Conservation (phyloP, 2,797 vertebrate genomes). For the Telmatherina bonti region DNA sequence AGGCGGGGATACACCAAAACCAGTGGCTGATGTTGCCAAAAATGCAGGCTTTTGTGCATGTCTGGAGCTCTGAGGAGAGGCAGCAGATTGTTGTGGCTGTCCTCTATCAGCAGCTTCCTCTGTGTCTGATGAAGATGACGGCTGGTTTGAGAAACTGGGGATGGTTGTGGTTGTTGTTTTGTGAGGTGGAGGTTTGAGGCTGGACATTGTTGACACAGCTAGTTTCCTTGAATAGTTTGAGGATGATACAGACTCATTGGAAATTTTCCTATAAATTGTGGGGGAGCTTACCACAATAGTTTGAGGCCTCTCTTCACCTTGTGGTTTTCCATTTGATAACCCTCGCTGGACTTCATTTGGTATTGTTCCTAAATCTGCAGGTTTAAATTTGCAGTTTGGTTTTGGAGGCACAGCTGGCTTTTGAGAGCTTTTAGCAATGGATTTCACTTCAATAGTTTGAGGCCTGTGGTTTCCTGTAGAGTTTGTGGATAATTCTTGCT, state of each 20-base stretch:
- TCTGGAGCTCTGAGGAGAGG: constrained; percentile 59
- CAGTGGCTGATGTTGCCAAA: constrained; percentile 29
- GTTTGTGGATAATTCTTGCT: constrained; percentile 55
- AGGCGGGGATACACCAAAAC: constrained; percentile 33
- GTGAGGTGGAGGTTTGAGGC: constrained; percentile 76
- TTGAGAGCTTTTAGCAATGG: constrained; percentile 78
- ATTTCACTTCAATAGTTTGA: constrained; percentile 83
- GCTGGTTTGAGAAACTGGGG: constrained; percentile 61
- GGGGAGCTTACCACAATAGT: constrained; percentile 77
- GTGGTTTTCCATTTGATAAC: constrained; percentile 53
- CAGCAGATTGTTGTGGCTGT: constrained; percentile 55
- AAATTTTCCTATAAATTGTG: constrained; percentile 77
- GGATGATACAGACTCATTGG: constrained; percentile 62
- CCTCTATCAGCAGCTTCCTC: constrained; percentile 48
- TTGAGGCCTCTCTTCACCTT: constrained; percentile 71
- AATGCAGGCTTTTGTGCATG: constrained; percentile 57
- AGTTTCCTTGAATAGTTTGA: constrained; percentile 78
- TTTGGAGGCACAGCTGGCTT: constrained; percentile 82
- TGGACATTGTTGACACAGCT: constrained; percentile 80
- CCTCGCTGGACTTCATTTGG: constrained; percentile 65
- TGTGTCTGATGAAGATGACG: constrained; percentile 49
- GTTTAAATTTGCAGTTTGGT: constrained; percentile 82
- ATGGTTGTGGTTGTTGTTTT: constrained; percentile 65
- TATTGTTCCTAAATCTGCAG: constrained; percentile 68
- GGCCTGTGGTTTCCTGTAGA: constrained; percentile 53